Evolutionary conservation across 2,797 vertebrate species (phyloP), one percentile per base, ranked within the genome.

Genomic region (Pampus argenteus): DNA sequence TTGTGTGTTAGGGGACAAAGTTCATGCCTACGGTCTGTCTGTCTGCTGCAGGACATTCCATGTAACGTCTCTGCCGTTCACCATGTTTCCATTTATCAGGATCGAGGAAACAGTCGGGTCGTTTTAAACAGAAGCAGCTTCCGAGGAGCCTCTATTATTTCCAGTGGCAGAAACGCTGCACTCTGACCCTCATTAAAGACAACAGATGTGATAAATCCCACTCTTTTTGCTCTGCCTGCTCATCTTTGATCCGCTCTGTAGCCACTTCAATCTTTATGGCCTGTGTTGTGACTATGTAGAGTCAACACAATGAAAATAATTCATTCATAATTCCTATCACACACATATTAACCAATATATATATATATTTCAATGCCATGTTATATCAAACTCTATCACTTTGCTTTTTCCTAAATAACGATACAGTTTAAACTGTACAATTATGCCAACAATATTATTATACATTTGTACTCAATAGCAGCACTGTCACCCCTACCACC

Each of bases 131-230:
- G 29, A 69, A 60, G 55, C 54, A 64, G 62, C 49, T 73, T 79
- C 28, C 47, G 59, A 51, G 63, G 38, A 71, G 47, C 20, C 34
- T 42, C 20, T 22, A 72, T 74, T 79, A 54, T 78, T 77, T 74
- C 66, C 76, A 65, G 76, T 74, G 63, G 76, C 64, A 65, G 58
- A 76, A 73, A 70, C 18, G 4, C 23, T 79, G 63, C 52, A 68
- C 82, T 68, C 61, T 82, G 79, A 81, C 79, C 81, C 76, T 63
- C 71, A 75, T 82, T 74, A 65, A 81, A 69, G 64, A 80, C 73
- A 65, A 73, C 75, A 73, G 66, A 72, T 57, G 56, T 61, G 71
- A 82, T 71, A 58, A 67, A 78, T 78, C 69, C 71, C 50, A 11
- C 57, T 25, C 38, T 13, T 29, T 65, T 17, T 59, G 9, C 26